Evolutionary conservation across 2,888 invertebrate genomes (phyloP).

Genomic region (Heliconius aoede): DNA sequence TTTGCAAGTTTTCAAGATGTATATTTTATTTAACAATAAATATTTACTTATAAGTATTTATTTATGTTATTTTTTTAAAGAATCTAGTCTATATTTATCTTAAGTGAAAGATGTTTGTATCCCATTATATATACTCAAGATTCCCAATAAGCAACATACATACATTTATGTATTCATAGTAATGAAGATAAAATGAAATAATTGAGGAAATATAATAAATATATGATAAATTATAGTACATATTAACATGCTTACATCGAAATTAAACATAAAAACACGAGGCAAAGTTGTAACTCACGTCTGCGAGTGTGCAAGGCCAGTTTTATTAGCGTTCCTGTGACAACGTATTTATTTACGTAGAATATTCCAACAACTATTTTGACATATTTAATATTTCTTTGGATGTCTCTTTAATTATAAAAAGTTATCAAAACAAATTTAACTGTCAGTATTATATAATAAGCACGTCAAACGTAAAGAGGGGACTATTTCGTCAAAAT

Average conservation of each 20-base stretch:
- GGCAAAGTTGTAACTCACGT: slow-evolving; percentile 51
- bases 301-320: slow-evolving; percentile 55
- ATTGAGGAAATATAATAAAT: slow-evolving; percentile 7
- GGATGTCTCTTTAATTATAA: neutral
- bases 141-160: neutral
- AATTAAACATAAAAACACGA: slow-evolving; percentile 37
- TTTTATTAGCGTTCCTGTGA: slow-evolving; percentile 51
- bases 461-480: neutral
- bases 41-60: too few relatives aligned
- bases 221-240: neutral
- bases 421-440: neutral
- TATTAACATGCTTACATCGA: slow-evolving; percentile 1
- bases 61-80: too few relatives aligned
- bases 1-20: neutral
- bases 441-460: neutral
- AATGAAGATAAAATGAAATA: neutral
- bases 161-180: neutral
- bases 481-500: slow-evolving; percentile 15
- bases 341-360: slow-evolving; percentile 32
- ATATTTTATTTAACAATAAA: too few relatives aligned
- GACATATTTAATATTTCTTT: neutral
- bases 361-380: neutral
- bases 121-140: too few relatives aligned
- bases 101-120: too few relatives aligned
- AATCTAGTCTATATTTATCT: too few relatives aligned